Evolutionary conservation across 2,113 vertebrate species (phyloP), one percentile per base, ranked within the genome.

Genomic region (Geococcyx californianus): DNA sequence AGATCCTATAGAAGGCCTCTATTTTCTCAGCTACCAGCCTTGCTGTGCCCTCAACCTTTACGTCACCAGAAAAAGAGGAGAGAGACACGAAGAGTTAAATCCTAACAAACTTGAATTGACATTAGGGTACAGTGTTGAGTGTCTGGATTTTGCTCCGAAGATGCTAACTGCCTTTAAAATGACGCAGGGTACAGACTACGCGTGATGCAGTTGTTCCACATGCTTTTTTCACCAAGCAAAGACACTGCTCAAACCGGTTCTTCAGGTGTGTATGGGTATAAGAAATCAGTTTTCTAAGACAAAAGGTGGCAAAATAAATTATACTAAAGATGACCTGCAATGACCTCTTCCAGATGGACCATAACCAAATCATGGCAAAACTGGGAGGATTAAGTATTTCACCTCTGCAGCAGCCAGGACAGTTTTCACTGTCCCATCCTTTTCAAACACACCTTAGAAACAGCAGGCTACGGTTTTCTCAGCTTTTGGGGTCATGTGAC

Each of bases 181-280:
- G 0, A 68, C 18, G 11, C 1, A 12, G n/a, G 28, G 23, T 21
- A 33, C 16, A 58, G 42, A 36, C 11, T 29, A 17, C 0, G 0
- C 3, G 18, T 5, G 29, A 73, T 16, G 56, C 15, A 45, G 11
- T 17, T 47, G 49, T 44, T 76, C 25, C 45, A 54, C 0, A 0
- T 14, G 7, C 8, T 31, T 58, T 81, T 60, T 78, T 64, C 44
- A 62, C 7, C 14, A 68, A 47, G 8, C 3, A 2, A 80, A 79
- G n/a, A 60, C 26, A 26, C 15, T 33, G 21, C 21, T 29, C 25
- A 78, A 84, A 28, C 36, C 73, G 18, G 5, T 60, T 56, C 68
- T 91, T 95, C 26, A 29, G 24, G 19, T 92, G 76, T 82, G 84
- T 45, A 45, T 21, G n/a, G 47, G 34, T n/a, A 59, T 5, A 59